phyloP scores from a whole-genome alignment of 2,888 invertebrate genomes.

The Ecdyonurus torrentis region DNA sequence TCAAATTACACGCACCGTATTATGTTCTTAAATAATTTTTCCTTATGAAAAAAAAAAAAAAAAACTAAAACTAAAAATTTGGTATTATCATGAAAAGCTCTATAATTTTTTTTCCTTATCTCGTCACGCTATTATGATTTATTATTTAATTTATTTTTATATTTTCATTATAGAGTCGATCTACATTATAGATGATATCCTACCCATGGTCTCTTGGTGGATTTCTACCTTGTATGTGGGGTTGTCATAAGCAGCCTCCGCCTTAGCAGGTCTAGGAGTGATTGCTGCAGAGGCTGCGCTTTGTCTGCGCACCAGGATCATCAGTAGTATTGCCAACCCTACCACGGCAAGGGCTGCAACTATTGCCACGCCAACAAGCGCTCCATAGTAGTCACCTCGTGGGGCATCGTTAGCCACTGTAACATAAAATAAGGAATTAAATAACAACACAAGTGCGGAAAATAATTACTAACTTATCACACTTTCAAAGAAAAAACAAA shows the following conservation, averaged over 20 bases:
- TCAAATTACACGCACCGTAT: no score
- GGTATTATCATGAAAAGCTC: neutral
- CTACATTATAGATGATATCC: constrained; percentile 11
- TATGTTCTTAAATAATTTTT: no score
- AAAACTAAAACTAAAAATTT: no score
- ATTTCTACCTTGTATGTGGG: constrained; percentile 88
- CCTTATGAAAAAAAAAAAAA: no score
- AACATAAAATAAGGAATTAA: no score
- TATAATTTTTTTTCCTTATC: no score
- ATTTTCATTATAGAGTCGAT: neutral
- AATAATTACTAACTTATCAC: no score
- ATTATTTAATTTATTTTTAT: neutral
- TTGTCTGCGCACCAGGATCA: constrained; percentile 58
- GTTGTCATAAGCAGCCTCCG: constrained; percentile 81
- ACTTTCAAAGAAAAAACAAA: constrained; percentile 12
- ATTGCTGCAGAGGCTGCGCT: constrained; percentile 58
- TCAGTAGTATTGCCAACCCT: constrained; percentile 58
- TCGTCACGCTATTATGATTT: neutral
- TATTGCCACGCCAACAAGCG: constrained; percentile 73
- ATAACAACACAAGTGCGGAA: no score
- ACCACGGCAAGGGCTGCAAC: constrained; percentile 72
- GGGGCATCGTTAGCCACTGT: constrained; percentile 2
- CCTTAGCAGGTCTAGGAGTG: constrained; percentile 57
- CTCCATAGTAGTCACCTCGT: constrained; percentile 66
- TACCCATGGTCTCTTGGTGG: constrained; percentile 86